Evolutionary conservation across 2,113 vertebrate genomes (phyloP).

Genomic region (Heterotis niloticus): DNA sequence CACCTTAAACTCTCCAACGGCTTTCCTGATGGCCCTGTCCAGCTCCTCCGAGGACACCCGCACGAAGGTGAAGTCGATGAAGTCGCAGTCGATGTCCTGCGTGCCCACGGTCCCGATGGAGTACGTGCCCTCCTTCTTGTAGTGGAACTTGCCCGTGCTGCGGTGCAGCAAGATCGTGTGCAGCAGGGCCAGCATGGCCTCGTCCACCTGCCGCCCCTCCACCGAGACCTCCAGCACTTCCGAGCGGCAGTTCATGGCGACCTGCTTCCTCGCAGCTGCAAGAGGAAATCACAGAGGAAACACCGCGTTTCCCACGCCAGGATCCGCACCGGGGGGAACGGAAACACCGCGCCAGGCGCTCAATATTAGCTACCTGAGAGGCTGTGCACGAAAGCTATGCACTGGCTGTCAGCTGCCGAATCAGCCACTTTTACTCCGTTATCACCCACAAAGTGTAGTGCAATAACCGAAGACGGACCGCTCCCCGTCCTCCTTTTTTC

Average conservation of each 20-base stretch:
- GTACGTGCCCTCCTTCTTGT: conserved; percentile 98
- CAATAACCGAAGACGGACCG: neutral
- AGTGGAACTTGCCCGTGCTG: conserved; percentile 98
- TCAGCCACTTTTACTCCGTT: neutral
- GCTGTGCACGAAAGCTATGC: neutral
- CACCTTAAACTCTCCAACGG: conserved; percentile 90
- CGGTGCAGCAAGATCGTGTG: conserved; percentile 92
- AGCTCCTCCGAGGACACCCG: conserved; percentile 89
- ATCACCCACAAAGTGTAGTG: neutral
- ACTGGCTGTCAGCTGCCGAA: neutral
- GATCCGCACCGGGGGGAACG: conserved; percentile 2
- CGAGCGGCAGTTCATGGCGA: conserved; percentile 88
- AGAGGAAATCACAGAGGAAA: conserved; percentile 15
- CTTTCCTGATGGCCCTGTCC: conserved; percentile 85
- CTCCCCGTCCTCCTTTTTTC: neutral
- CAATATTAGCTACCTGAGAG: neutral
- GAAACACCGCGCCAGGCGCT: conserved; percentile 2
- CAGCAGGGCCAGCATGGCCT: conserved; percentile 82
- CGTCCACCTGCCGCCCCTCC: conserved; percentile 91
- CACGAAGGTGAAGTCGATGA: conserved; percentile 91
- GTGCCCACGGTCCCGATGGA: conserved; percentile 95
- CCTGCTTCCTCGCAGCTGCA: neutral
- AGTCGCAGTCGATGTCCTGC: conserved; percentile 91
- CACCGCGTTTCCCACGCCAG: neutral
- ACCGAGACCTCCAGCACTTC: conserved; percentile 93